Evolutionary conservation across 2,888 invertebrate genomes (phyloP).

Genomic region (Glyphotaelius pellucidus): DNA sequence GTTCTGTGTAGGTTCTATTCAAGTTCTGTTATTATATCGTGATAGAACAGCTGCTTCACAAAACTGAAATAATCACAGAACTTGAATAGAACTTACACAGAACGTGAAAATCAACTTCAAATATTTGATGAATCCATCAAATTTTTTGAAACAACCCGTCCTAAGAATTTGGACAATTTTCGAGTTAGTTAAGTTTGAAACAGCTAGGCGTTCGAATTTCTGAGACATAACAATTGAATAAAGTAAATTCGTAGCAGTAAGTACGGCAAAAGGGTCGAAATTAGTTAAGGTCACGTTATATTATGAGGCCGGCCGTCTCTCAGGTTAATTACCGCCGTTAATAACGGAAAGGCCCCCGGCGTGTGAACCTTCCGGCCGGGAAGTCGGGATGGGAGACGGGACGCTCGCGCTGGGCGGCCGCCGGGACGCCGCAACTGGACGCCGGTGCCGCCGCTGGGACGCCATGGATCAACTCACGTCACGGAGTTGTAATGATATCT

Average conservation of each 20-base stretch:
- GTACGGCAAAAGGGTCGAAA: conserved; percentile 41
- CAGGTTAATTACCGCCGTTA: conserved; percentile 62
- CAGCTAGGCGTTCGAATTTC: background rate
- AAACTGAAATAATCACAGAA: too few species aligned
- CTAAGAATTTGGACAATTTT: conserved; percentile 13
- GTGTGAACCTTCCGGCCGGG: conserved; percentile 12
- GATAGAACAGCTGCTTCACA: too few species aligned
- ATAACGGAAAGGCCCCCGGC: conserved; percentile 54
- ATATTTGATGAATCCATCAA: too few species aligned
- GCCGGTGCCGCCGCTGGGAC: background rate
- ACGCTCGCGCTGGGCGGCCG: background rate
- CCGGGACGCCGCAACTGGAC: background rate
- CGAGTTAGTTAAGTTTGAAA: background rate
- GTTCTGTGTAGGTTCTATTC: too few species aligned
- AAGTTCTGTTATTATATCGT: too few species aligned
- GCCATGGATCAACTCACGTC: conserved; percentile 30
- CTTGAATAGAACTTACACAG: too few species aligned
- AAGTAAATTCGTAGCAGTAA: conserved; percentile 30
- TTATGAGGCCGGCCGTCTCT: conserved; percentile 57
- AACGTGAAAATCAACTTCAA: too few species aligned
- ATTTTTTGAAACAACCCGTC: too few species aligned
- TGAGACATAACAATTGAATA: conserved; percentile 43
- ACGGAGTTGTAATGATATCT: conserved; percentile 31
- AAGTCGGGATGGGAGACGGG: conserved; percentile 4
- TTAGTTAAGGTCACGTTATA: conserved; percentile 61